phyloP scores from a whole-genome alignment of 64 coral and sea anemone genomes.

The Porites australiensis region DNA sequence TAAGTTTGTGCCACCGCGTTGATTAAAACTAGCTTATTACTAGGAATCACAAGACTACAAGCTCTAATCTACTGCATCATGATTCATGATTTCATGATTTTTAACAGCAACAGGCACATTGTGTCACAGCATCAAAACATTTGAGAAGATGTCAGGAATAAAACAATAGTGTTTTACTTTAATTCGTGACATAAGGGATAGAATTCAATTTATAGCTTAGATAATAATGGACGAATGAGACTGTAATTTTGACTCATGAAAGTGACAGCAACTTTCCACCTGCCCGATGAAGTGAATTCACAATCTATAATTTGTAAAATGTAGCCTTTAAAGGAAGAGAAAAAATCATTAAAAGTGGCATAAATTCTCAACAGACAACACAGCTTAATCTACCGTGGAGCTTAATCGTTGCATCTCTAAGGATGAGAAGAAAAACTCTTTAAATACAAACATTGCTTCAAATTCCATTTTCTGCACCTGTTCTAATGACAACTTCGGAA shows the following conservation, averaged over 20 bases:
- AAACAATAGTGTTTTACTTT: not conserved
- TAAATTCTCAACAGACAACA: too few relatives aligned
- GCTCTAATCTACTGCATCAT: not conserved
- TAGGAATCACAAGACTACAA: not conserved
- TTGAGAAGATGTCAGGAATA: not conserved
- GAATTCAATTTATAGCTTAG: not conserved
- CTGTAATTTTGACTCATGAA: not conserved
- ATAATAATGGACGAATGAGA: constrained; percentile 2
- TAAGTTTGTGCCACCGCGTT: too few relatives aligned
- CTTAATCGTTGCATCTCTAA: not conserved
- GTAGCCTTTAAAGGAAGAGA: not conserved
- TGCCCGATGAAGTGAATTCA: constrained; percentile 1
- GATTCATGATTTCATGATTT: not conserved
- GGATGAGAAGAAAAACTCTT: not conserved
- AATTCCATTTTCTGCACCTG: not conserved
- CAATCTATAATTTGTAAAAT: not conserved
- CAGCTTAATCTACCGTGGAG: not conserved
- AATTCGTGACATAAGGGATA: not conserved
- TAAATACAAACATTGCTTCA: not conserved
- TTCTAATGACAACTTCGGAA: constrained; percentile 5
- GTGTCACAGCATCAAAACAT: not conserved
- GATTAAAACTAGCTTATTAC: not conserved
- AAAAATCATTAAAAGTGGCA: not conserved
- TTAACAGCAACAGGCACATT: not conserved
- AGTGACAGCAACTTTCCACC: not conserved